A percentile compares a stretch with the other conserved stretches of the same genome.
Conservation (phyloP, 2,888 invertebrate genomes). For the Abrostola triplasia region DNA sequence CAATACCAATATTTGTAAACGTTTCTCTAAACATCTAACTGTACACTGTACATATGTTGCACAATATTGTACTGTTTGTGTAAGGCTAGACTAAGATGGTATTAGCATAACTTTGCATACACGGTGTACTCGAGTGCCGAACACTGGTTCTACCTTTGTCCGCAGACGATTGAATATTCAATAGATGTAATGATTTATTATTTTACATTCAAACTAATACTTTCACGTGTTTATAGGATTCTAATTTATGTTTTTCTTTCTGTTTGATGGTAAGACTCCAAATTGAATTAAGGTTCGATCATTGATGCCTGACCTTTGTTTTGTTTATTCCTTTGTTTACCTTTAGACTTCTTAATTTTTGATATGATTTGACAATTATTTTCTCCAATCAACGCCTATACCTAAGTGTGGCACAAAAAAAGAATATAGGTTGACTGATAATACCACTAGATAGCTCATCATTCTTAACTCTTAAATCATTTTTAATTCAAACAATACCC, state of each 20-base stretch:
- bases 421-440: too few relatives aligned
- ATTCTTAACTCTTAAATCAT: too few relatives aligned
- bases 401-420: too few relatives aligned
- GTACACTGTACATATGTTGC: slow-evolving; percentile 40
- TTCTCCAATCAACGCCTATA: too few relatives aligned
- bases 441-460: too few relatives aligned
- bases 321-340: too few relatives aligned
- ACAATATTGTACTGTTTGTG: slow-evolving; percentile 48
- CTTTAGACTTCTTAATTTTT: too few relatives aligned
- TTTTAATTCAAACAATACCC: too few relatives aligned
- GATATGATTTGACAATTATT: too few relatives aligned
- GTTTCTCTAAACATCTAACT: slow-evolving; percentile 27
- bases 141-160: slow-evolving; percentile 48
- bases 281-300: background rate
- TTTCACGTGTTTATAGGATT: slow-evolving; percentile 28
- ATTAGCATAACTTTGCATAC: slow-evolving; percentile 58
- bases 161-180: slow-evolving; percentile 50
- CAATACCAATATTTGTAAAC: slow-evolving; percentile 35
- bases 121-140: slow-evolving; percentile 49
- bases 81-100: slow-evolving; percentile 47
- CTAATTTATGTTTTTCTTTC: slow-evolving; percentile 5
- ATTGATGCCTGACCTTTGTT: too few relatives aligned
- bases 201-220: slow-evolving; percentile 34
- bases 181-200: slow-evolving; percentile 42
- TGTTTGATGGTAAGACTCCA: background rate